Base-by-base conservation (phyloP, 2,888 invertebrate genomes). In the Pristionchus arcanus region DNA sequence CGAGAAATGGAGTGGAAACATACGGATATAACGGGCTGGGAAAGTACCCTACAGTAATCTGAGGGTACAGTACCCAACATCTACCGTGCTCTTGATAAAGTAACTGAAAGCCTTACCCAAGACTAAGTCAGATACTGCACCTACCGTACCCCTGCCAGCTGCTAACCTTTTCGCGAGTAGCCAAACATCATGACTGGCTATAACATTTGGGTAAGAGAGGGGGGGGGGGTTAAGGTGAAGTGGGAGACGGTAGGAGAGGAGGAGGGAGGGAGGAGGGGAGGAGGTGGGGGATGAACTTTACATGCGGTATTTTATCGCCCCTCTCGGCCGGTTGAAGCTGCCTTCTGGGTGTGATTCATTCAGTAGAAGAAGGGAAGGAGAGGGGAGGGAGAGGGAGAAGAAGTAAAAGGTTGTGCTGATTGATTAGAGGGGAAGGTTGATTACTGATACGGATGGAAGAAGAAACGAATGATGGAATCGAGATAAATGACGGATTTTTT, bases 1-100 rank as follows among this genome's bases (percentile, higher is more conserved):
- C 42, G 81, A 25, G 81, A 81, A 81, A 81, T 81, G 81, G 81
- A 81, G 81, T 81, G 81, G 81, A 81, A 81, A 81, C 25, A 28
- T 28, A 7, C 13, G 42, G 68, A 71, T 66, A 37, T 74, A 74
- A 74, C 37, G 74, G 74, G 74, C 37, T 37, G 74, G 74, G 74
- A 37, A 74, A 37, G 34, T 19, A 49, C 42, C 42, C 42, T 49
- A 49, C 42, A 49, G 9, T 7, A 49, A 49, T 9, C 42, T 9
- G 42, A 49, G 42, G 13, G 42, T 49, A 49, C 42, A 49, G 42
- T 42, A 42, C 9, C 42, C 9, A 42, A n/a, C n/a, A n/a, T n/a
- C n/a, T n/a, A n/a, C n/a, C n/a, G n/a, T n/a, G n/a, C n/a, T n/a
- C n/a, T n/a, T n/a, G n/a, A 3, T 42, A 42, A 3, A 42, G 42